Base-by-base conservation (phyloP, 2,888 invertebrate genomes). In the Plebejus anna region DNA sequence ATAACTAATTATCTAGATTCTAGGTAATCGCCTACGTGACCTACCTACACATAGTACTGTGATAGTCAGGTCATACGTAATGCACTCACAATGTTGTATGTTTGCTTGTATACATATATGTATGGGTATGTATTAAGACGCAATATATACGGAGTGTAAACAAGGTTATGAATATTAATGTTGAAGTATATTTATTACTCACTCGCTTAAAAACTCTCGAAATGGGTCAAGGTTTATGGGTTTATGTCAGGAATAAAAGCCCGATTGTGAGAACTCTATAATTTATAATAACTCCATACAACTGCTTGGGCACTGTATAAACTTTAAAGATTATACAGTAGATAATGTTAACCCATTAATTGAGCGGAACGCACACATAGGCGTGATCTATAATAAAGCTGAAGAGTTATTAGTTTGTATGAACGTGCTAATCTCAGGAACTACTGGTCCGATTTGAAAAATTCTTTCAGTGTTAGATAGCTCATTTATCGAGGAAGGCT, bases 1-100 rank as follows among this genome's bases (percentile, higher is more conserved):
- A 75, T 79, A 79, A 79, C 78, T 55, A 51, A 59, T 59, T 51
- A 75, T n/a, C 82, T 82, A 83, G 83, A 81, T 82, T n/a, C 82
- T 82, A 83, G 83, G 81, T 82, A 66, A 66, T 79, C 84, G 84
- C 82, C 83, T 88, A 91, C 91, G 90, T 91, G 91, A 91, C 91
- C 91, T 90, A 90, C 88, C 88, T 85, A 86, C 89, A 88, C 88
- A 84, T 75, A 79, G 77, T 78, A 81, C 88, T 89, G 84, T 81
- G 84, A 83, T 82, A 83, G 79, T 71, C 71, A 71, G 38, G 72
- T 42, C 70, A 76, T 22, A 71, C 55, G 32, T 55, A 51, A 51
- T 32, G 73, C 51, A 51, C 73, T 32, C 55, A 73, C 73, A 55
- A 73, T 55, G 73, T 55, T 55, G 28, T 22, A 51, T 72, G 55